A percentile compares a stretch with the other conserved stretches of the same genome.
Conservation (phyloP, 2,797 vertebrate genomes). For the Sebastes matsubarae region DNA sequence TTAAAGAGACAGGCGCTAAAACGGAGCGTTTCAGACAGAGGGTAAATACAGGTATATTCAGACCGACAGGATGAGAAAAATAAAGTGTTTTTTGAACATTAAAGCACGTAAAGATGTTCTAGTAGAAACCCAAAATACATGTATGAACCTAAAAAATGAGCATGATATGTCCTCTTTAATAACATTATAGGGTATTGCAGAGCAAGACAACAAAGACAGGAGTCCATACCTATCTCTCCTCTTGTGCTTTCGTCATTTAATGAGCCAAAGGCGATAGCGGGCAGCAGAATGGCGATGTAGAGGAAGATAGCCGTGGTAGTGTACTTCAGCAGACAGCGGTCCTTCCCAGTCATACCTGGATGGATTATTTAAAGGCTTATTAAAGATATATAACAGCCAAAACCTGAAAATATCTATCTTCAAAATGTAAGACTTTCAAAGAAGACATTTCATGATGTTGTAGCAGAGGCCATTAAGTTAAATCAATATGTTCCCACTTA, state of each 20-base stretch:
- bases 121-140: not conserved
- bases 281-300: conserved; percentile 94
- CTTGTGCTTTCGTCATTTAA: conserved; percentile 94
- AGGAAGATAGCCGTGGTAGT: conserved; percentile 95
- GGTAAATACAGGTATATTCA: too few species aligned
- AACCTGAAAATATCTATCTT: not conserved
- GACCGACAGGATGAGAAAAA: too few species aligned
- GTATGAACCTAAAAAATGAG: not conserved
- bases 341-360: conserved; percentile 71
- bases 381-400: not conserved
- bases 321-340: conserved; percentile 89
- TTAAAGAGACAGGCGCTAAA: too few species aligned
- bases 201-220: not conserved
- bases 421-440: not conserved
- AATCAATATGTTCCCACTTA: not conserved
- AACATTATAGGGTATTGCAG: not conserved
- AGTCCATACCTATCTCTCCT: conserved; percentile 88
- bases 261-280: conserved; percentile 94
- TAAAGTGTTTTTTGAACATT: too few species aligned
- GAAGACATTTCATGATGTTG: not conserved
- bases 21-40: too few species aligned
- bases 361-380: conserved; percentile 19
- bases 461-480: not conserved
- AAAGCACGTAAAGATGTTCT: too few species aligned
- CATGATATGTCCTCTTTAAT: not conserved